phyloP scores from a whole-genome alignment of 1,140 invertebrate genomes.

The Megalopta genalis region DNA sequence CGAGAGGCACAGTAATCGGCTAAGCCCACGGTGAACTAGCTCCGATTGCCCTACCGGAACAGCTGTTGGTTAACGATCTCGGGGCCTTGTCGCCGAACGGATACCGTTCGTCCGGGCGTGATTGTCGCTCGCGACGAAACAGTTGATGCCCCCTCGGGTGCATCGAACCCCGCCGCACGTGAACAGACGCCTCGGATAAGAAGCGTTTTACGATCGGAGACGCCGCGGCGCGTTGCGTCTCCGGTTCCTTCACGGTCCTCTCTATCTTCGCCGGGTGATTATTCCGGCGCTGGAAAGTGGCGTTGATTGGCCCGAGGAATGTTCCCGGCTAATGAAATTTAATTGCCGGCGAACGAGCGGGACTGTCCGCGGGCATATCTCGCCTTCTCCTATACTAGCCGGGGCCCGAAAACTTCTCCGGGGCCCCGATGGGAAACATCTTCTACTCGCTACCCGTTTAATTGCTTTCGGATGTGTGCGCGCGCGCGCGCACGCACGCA shows the following conservation, averaged over 20 bases:
- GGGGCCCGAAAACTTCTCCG: slow-evolving; percentile 12
- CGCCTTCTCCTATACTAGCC: not conserved
- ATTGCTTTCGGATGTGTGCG: slow-evolving; percentile 26
- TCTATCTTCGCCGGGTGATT: slow-evolving; percentile 8
- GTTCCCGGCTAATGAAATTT: slow-evolving; percentile 52
- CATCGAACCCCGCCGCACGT: not conserved
- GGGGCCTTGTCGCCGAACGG: not conserved
- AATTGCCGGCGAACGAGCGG: slow-evolving; percentile 32
- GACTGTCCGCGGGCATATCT: not conserved
- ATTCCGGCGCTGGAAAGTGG: slow-evolving; percentile 32
- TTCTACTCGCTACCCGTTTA: slow-evolving; percentile 19
- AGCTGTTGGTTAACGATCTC: slow-evolving; percentile 9
- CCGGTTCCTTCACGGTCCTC: not conserved
- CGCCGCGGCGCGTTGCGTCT: not conserved
- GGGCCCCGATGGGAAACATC: not conserved
- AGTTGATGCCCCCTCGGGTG: not conserved
- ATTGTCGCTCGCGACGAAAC: slow-evolving; percentile 3
- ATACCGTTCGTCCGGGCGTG: slow-evolving; percentile 22
- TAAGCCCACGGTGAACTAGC: too few relatives aligned
- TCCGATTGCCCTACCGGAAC: not conserved
- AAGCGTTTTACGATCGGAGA: slow-evolving; percentile 47
- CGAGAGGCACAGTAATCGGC: too few relatives aligned
- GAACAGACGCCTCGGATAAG: slow-evolving; percentile 38
- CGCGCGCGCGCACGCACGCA: not conserved
- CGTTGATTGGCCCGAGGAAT: slow-evolving; percentile 42